These are phyloP conservation scores for Apocheima hispidaria DNA, from an alignment of 2,888 invertebrate species.

Conservation along the genomic window DNA sequence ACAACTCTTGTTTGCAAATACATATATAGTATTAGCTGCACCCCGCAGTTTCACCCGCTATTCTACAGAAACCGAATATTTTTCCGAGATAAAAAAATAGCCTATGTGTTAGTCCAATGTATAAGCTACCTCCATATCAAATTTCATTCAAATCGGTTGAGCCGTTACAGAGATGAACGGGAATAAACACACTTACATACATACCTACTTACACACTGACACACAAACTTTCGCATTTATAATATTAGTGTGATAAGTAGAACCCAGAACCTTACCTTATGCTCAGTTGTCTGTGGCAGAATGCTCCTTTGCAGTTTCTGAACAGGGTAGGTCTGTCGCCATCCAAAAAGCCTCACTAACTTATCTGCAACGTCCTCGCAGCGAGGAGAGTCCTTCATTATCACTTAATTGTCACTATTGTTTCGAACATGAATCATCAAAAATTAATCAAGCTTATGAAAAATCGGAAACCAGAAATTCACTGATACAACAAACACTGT, in stretches of 20 bases:
- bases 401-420: constrained; percentile 46
- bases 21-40: too few species aligned
- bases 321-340: constrained; percentile 93
- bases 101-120: background rate
- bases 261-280: constrained; percentile 62
- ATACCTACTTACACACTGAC: too few species aligned
- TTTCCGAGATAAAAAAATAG: too few species aligned
- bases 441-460: too few species aligned
- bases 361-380: constrained; percentile 93
- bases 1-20: background rate
- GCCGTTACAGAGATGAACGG: too few species aligned
- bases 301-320: constrained; percentile 90
- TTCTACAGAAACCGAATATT: too few species aligned
- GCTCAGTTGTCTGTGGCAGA: constrained; percentile 76
- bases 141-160: too few species aligned
- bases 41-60: too few species aligned
- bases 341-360: constrained; percentile 91
- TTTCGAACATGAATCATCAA: constrained; percentile 7
- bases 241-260: too few species aligned
- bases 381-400: constrained; percentile 88
- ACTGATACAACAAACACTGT: background rate
- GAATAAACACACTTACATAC: too few species aligned
- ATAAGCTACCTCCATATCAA: too few species aligned
- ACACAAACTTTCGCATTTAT: too few species aligned
- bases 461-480: background rate